Conservation (phyloP, 2,888 invertebrate genomes). For the Drosophila demipolita region DNA sequence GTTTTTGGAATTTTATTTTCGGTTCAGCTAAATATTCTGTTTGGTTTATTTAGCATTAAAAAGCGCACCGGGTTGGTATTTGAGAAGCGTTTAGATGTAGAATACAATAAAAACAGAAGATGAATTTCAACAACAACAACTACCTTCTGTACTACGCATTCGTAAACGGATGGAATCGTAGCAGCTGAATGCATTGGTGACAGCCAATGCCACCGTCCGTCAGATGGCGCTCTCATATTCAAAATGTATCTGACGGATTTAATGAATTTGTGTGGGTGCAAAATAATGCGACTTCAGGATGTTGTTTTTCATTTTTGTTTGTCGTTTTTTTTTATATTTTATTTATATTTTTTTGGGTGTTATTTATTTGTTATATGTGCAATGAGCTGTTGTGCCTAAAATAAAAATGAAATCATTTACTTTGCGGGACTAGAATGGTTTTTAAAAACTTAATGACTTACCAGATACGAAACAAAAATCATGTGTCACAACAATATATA, state of each 20-base stretch:
- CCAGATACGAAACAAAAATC: slow-evolving; percentile 62
- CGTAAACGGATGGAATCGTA: slow-evolving; percentile 47
- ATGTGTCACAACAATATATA: slow-evolving; percentile 59
- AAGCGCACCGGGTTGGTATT: slow-evolving; percentile 60
- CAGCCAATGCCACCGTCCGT: slow-evolving; percentile 40
- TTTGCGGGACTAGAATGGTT: slow-evolving; percentile 65
- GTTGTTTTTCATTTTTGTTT: slow-evolving; percentile 31
- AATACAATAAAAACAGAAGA: slow-evolving; percentile 38
- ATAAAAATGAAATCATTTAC: slow-evolving; percentile 82
- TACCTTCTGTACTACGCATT: slow-evolving; percentile 64
- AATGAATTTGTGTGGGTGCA: slow-evolving; percentile 51
- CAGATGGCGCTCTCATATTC: slow-evolving; percentile 57
- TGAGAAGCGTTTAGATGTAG: slow-evolving; percentile 54
- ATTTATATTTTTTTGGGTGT: slow-evolving; percentile 18
- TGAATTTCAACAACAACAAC: slow-evolving; percentile 58
- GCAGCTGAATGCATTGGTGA: slow-evolving; percentile 56
- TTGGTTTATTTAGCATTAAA: slow-evolving; percentile 61
- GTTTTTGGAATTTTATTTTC: slow-evolving; percentile 8
- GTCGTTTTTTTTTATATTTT: slow-evolving; percentile 26
- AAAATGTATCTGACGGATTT: slow-evolving; percentile 60
- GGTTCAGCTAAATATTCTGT: slow-evolving; percentile 44
- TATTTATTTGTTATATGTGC: slow-evolving; percentile 44
- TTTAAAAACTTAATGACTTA: slow-evolving; percentile 73
- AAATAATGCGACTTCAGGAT: slow-evolving; percentile 56
- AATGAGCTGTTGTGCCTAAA: slow-evolving; percentile 75